Evolutionary conservation across 2,113 vertebrate genomes (phyloP).

Genomic region (Hassar affinis): DNA sequence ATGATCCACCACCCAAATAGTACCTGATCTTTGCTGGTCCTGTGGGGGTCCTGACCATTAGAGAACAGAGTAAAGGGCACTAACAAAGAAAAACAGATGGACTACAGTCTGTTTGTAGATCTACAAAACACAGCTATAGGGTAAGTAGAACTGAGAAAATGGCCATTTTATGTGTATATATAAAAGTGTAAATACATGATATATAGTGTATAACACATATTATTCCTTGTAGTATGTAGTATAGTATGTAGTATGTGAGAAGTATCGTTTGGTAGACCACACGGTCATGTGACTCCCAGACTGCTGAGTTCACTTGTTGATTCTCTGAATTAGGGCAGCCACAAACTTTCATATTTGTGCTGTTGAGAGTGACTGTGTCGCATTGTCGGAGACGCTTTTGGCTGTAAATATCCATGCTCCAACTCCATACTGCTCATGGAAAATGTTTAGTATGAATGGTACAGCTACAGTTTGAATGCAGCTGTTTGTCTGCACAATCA

Average conservation of each 20-base stretch:
- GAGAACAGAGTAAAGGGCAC: too few species aligned
- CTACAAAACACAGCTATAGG: too few species aligned
- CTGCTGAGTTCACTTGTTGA: neutral
- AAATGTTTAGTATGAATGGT: neutral
- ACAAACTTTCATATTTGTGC: conserved; percentile 3
- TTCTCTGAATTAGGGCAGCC: neutral
- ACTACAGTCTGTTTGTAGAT: too few species aligned
- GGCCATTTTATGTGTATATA: too few species aligned
- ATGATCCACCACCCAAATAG: too few species aligned
- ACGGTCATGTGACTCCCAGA: neutral
- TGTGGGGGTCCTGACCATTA: too few species aligned
- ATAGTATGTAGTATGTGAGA: neutral
- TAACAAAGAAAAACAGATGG: too few species aligned
- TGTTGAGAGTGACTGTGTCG: neutral
- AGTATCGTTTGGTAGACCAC: conserved; percentile 16
- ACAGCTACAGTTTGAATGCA: neutral
- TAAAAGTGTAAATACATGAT: neutral
- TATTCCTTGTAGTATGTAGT: neutral
- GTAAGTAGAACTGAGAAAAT: too few species aligned
- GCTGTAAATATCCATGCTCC: neutral
- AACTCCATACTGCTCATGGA: neutral
- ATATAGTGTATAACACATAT: neutral
- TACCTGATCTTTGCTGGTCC: too few species aligned
- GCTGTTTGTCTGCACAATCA: neutral
- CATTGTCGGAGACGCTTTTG: neutral